These are phyloP conservation scores for Thalpophila matura DNA, from an alignment of 2,888 invertebrate species.

Conservation along the genomic window DNA sequence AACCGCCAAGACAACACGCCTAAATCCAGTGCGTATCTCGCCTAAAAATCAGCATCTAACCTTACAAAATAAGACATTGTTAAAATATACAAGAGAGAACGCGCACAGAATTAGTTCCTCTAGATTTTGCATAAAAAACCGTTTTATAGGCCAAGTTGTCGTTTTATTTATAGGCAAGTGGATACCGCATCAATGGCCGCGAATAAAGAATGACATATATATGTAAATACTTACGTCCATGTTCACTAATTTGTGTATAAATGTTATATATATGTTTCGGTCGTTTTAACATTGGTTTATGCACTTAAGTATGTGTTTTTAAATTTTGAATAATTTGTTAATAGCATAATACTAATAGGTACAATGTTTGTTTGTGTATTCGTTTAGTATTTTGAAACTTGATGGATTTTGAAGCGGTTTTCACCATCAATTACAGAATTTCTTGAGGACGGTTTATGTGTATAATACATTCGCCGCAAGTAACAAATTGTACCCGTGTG, in stretches of 20 bases:
- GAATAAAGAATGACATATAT: conserved; percentile 56
- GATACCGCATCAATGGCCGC: conserved; percentile 52
- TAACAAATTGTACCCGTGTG: too few relatives aligned
- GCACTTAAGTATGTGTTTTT: conserved; percentile 32
- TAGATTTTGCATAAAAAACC: conserved; percentile 58
- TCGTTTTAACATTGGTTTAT: conserved; percentile 39
- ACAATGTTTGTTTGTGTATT: too few relatives aligned
- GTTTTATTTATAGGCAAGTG: conserved; percentile 49
- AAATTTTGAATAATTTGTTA: conserved; percentile 1
- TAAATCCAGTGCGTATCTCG: conserved; percentile 13
- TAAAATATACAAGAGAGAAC: conserved; percentile 52
- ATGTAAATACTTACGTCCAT: conserved; percentile 46
- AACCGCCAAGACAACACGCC: neutral
- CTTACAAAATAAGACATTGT: conserved; percentile 51
- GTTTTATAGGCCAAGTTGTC: conserved; percentile 49
- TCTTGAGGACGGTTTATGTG: too few relatives aligned
- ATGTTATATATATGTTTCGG: conserved; percentile 36
- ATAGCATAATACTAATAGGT: too few relatives aligned
- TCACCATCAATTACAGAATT: too few relatives aligned
- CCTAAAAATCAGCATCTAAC: conserved; percentile 40
- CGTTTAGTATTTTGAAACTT: too few relatives aligned
- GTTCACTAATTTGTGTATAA: conserved; percentile 57
- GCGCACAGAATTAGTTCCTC: conserved; percentile 51
- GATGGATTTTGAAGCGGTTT: too few relatives aligned
- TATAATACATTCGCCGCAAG: too few relatives aligned